Evolutionary conservation across 2,888 invertebrate genomes (phyloP), one percentile per base, ranked within the genome.

Genomic region (Iselma pallidipennis): DNA sequence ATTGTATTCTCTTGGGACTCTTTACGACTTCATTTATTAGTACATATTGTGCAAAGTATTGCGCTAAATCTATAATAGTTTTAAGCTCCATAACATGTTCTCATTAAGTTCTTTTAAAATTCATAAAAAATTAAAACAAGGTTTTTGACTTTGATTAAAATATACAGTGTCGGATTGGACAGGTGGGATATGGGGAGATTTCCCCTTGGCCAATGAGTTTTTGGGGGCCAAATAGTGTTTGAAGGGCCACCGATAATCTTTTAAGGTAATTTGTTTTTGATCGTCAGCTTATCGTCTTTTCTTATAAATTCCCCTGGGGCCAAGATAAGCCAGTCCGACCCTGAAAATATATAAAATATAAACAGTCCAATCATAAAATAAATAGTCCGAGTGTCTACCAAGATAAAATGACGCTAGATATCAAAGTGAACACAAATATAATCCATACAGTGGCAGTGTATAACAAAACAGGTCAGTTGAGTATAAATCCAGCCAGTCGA

Each of bases 391-490:
- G 16, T 16, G 16, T 37, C 5, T 37, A 16, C 4, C 14, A 19
- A 42, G 19, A 42, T 42, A 19, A 19, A 19, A 42, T 21, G 42
- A 42, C 21, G 42, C 19, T 16, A 19, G 58, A 53, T 53, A 42
- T 52, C 57, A 61, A 57, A 50, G 19, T 50, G 31, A 50, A 53
- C 29, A 37, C 48, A 59, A 61, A 71, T 70, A 68, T 69, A 66
- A 66, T 57, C 66, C 69, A 73, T 71, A 72, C 72, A 73, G 69
- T 71, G 72, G 71, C 74, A 71, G 69, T 74, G 74, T 70, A 74
- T 73, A 75, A 70, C 70, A 69, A 69, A 75, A 70, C 70, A 69
- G 70, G 73, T 69, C 74, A 75, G 74, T 75, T 42, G 76, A 76
- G 75, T 76, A 76, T 70, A 69, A 69, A 69, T 69, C 71, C 72